Base-by-base conservation (phyloP, 2,888 invertebrate species). In the Thyatira batis region DNA sequence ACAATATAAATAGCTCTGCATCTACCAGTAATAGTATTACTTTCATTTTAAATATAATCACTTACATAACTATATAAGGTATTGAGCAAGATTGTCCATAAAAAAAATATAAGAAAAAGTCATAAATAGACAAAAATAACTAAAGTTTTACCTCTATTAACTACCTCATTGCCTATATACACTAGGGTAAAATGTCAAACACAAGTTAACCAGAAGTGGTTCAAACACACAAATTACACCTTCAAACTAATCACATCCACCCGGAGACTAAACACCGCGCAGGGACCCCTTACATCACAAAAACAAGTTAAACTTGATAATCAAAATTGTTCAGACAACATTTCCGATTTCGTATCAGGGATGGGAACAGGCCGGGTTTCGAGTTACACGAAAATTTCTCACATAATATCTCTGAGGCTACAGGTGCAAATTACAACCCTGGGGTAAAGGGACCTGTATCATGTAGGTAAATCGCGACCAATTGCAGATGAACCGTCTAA, bases 341-440 rank as follows among this genome's bases (percentile, higher is more conserved):
- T 60, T 61, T 59, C 58, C 60, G 57, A 62, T 60, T 62, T 56
- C 55, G 60, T 62, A 63, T 64, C 45, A 55, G 52, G 60, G 58
- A 57, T 63, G 61, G n/a, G n/a, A 17, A 69, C 67, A 53, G 57
- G 56, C 57, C 58, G 52, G 57, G 61, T 76, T 75, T 78, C 77
- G 73, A 82, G 79, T 81, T 77, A 77, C 78, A 80, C 79, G 77
- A 82, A 87, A 48, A 84, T 84, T 84, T 86, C 82, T 83, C 85
- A 85, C 84, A 85, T 84, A 86, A 87, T 87, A 87, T 83, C 81
- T 70, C 81, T 70, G 77, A 65, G 84, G 80, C 76, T 87, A 86
- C 88, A 89, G 88, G 87, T 89, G 89, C 87, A 87, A 87, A 85
- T 87, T 87, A 88, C 84, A 75, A 75, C 80, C 80, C 80, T 79